Evolutionary conservation across 2,797 vertebrate species (phyloP), one percentile per base, ranked within the genome.

Genomic region (Acipenser oxyrinchus): DNA sequence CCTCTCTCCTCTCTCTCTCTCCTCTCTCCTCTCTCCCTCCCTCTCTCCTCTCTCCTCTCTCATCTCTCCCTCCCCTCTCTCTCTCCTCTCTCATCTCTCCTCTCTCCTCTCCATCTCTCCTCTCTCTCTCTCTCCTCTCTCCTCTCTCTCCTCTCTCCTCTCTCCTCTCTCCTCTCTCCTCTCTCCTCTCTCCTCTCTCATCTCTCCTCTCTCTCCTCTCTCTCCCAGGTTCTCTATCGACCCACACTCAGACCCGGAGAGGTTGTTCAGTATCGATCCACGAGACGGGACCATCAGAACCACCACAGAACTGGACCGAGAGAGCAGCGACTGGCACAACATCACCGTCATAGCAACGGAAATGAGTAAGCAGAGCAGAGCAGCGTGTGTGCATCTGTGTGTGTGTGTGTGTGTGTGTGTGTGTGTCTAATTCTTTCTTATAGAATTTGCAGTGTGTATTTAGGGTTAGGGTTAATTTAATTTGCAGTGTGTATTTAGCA

Each of bases 331-430:
- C 71, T 95, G 94, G 93, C 92, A 96, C 79, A 94, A 94, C 81
- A 84, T 96, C 64, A 94, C 90, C 0, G 81, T 96, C 78, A 88
- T 92, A 61, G 94, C 93, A 75, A 95, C 90, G 5, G 92, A 96
- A 79, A 83, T 92, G 77, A 93, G 94, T 96, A 86, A 90, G 73
- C 61, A 62, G 15, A 70, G 66, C 70, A 63, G 53, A 67, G 55
- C 48, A 11, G 18, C 62, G 68, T 23, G 70, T 70, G 65, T 77
- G 68, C 66, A 69, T 77, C 78, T 65, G 23, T 23, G 53, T 12
- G 52, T 50, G 48, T 50, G 48, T 15, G 64, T 48, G 15, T 10
- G 51, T 6, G 9, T 67, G 69, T 78, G 68, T 72, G 67, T 66
- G 70, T 49, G 10, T 6, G 8, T 66, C 3, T 69, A 37, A 37